Evolutionary conservation across 2,888 invertebrate genomes (phyloP).

Genomic region (Chirona hameri): DNA sequence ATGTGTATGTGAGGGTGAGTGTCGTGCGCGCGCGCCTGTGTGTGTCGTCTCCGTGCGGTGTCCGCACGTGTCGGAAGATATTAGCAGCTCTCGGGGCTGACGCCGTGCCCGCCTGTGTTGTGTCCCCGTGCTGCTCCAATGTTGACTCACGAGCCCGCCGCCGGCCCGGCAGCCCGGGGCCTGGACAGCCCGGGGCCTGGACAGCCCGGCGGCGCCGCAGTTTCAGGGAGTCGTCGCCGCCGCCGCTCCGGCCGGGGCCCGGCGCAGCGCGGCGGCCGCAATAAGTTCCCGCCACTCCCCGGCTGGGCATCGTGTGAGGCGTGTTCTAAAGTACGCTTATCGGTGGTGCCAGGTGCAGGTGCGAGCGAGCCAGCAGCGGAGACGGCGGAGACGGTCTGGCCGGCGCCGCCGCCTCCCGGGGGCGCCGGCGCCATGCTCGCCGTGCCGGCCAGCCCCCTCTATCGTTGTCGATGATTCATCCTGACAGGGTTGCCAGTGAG

Average conservation of each 20-base stretch:
- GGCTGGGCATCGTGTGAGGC: not conserved
- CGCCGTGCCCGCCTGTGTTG: not conserved
- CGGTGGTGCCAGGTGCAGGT: not conserved
- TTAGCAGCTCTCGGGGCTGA: not conserved
- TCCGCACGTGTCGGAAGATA: not conserved
- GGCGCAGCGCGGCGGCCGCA: not conserved
- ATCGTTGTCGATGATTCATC: not conserved
- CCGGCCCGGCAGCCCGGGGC: not conserved
- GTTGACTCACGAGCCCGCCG: not conserved
- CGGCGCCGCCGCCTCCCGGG: too few species aligned
- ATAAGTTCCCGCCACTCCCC: not conserved
- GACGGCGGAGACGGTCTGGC: too few species aligned
- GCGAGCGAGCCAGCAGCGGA: not conserved
- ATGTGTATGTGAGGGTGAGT: not conserved
- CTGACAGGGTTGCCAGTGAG: slow-evolving; percentile 2
- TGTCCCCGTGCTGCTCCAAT: not conserved
- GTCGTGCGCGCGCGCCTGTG: not conserved
- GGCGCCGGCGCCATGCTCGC: not conserved
- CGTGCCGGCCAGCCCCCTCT: not conserved
- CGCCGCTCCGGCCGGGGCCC: not conserved
- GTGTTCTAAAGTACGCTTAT: slow-evolving; percentile 28
- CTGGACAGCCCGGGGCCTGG: not conserved
- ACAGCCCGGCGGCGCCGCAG: too few species aligned
- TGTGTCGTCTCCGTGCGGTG: not conserved
- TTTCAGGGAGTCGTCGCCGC: not conserved